These are phyloP conservation scores for Tachuris rubrigastra DNA, from an alignment of 2,113 vertebrate genomes.

Conservation along the genomic window DNA sequence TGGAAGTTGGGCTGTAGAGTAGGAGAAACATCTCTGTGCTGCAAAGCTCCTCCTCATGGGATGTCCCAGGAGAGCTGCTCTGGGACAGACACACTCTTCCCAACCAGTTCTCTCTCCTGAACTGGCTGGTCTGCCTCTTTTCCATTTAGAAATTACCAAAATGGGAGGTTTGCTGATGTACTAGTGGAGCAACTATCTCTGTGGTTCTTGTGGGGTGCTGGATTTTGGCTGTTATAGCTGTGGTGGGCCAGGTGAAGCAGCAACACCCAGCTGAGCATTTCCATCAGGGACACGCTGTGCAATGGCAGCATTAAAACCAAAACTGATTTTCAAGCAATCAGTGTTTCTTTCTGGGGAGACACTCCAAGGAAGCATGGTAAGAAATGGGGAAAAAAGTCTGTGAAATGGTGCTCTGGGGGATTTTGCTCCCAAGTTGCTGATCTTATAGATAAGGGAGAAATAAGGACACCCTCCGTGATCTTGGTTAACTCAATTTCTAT, in stretches of 20 bases:
- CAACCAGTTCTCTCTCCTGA: not conserved
- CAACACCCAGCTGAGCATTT: not conserved
- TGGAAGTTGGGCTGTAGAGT: not conserved
- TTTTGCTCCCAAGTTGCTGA: not conserved
- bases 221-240: not conserved
- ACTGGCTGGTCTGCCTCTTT: not conserved
- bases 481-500: not conserved
- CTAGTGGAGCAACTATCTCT: not conserved
- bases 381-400: not conserved
- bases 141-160: not conserved
- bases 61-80: not conserved
- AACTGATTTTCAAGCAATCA: not conserved
- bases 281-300: not conserved
- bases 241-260: not conserved
- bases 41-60: rapidly evolving
- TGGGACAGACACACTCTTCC: not conserved
- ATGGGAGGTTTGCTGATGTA: not conserved
- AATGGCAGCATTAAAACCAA: not conserved
- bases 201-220: not conserved
- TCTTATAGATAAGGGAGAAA: not conserved
- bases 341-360: not conserved
- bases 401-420: not conserved
- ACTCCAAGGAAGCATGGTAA: not conserved
- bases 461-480: not conserved
- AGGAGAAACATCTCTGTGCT: not conserved